Conservation (phyloP, 1,140 invertebrate species). For the Aphaenogaster rudis region DNA sequence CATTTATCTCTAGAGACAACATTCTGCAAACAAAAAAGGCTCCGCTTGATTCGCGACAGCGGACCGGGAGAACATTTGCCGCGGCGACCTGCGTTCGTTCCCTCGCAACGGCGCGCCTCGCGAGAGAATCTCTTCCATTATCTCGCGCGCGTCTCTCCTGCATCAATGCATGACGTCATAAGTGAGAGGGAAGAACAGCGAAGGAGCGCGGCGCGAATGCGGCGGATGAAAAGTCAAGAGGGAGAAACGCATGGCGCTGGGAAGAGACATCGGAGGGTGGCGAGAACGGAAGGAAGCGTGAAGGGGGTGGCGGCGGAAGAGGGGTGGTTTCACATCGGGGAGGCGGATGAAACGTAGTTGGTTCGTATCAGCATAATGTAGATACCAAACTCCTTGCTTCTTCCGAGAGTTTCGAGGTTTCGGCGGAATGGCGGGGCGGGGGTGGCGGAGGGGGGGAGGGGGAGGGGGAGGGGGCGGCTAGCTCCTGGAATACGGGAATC, state of each 20-base stretch:
- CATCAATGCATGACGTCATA: conserved; percentile 63
- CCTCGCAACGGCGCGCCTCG: conserved; percentile 34
- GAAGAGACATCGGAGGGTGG: conserved; percentile 16
- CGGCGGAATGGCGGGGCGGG: background rate
- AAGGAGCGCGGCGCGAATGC: conserved; percentile 21
- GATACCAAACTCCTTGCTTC: conserved; percentile 81
- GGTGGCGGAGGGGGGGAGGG: no score
- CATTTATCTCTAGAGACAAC: conserved; percentile 30
- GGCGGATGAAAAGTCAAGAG: conserved; percentile 62
- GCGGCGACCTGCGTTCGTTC: conserved; percentile 26
- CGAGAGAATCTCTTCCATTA: conserved; percentile 43
- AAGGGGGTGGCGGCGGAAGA: conserved; percentile 20
- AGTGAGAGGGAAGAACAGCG: conserved; percentile 46
- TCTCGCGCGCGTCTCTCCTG: conserved; percentile 46
- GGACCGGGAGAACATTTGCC: background rate
- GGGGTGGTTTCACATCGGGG: conserved; percentile 47
- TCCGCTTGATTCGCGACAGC: conserved; percentile 3
- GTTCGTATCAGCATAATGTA: conserved; percentile 85
- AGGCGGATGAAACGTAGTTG: conserved; percentile 77
- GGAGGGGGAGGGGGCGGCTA: background rate
- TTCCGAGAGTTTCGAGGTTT: conserved; percentile 78
- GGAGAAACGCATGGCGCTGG: conserved; percentile 44
- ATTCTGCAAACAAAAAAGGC: conserved; percentile 32
- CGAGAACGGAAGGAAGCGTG: background rate
- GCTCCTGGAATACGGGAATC: conserved; percentile 47